Base-by-base conservation (phyloP, 2,797 vertebrate species). In the Mus spretus region DNA sequence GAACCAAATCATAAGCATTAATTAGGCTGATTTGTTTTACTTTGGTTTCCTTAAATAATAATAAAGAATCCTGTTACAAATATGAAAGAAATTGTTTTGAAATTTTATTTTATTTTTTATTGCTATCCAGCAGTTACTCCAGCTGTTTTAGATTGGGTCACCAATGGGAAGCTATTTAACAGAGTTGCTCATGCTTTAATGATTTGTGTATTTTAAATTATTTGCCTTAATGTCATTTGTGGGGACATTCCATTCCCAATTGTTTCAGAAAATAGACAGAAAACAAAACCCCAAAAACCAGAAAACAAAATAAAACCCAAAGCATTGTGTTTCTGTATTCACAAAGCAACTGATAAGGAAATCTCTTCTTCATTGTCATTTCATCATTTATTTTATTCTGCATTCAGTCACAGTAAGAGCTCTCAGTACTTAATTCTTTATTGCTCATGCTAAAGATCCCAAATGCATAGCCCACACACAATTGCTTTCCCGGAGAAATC, bases 171-270 rank as follows among this genome's bases (percentile, higher is more conserved):
- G 96, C 28, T 77, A 47, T 53, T 97, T 97, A 97, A 97, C 96
- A 96, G 94, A 95, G 96, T 95, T 97, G 93, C 96, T 98, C 95
- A 96, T 97, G 91, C 92, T 94, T 98, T 97, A 96, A 96, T 89
- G 91, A 98, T 97, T 97, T 97, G 93, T 93, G 79, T 94, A 92
- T 90, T 80, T 95, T 72, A 81, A 90, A 96, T 70, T 82, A 28
- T 94, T 98, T 92, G 96, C 90, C 93, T 95, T 97, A 97, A 97
- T 97, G 74, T 95, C 83, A 94, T 97, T 98, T 89, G 89, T 20
- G 37, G 91, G 89, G 95, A 75, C 93, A 93, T 95, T 96, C 95
- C 92, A 93, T 95, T 96, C 95, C 74, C 81, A 94, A 96, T 96
- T 97, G 95, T 94, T 97, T 24, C 59, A 91, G 97, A 96, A 91